These are phyloP conservation scores for Euspilapteryx auroguttella DNA, from an alignment of 2,888 invertebrate species.

Conservation along the genomic window DNA sequence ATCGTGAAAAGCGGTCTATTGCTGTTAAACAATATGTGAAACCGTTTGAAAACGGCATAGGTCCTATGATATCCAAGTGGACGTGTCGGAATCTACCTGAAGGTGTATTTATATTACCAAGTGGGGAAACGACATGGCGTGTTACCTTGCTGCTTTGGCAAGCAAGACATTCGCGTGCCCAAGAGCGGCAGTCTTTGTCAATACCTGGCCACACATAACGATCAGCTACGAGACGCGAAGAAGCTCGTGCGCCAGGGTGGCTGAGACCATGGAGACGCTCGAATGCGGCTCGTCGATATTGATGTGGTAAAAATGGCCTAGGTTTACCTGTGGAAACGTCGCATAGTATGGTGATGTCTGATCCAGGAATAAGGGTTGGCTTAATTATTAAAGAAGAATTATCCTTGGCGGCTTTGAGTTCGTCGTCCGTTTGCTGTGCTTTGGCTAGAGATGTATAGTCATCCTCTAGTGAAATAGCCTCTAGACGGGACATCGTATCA, in stretches of 20 bases:
- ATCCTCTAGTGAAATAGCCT: slow-evolving; percentile 2
- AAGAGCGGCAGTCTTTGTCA: slow-evolving; percentile 13
- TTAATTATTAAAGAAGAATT: neutral
- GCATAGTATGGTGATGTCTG: slow-evolving; percentile 3
- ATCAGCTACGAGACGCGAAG: slow-evolving; percentile 10
- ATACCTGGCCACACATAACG: too few species aligned
- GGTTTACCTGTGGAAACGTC: slow-evolving; percentile 3
- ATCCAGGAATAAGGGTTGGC: slow-evolving; percentile 1
- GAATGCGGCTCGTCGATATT: slow-evolving; percentile 1
- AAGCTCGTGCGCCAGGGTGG: slow-evolving; percentile 4
- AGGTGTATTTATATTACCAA: too few species aligned
- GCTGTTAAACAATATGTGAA: too few species aligned
- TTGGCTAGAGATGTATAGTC: slow-evolving; percentile 3
- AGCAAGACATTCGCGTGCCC: slow-evolving; percentile 12
- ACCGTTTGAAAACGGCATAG: too few species aligned
- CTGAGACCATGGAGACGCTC: slow-evolving; percentile 3
- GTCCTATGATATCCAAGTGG: too few species aligned
- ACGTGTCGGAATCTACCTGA: slow-evolving; percentile 3
- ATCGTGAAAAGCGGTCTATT: too few species aligned
- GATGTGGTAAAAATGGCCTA: slow-evolving; percentile 3
- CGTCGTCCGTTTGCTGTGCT: slow-evolving; percentile 5
- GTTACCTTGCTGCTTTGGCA: slow-evolving; percentile 16
- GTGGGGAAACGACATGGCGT: slow-evolving; percentile 8
- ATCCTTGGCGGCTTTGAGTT: neutral
- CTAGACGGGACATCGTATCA: slow-evolving; percentile 6